Evolutionary conservation across 2,888 invertebrate species (phyloP).

Genomic region (Rhyacophila evoluta): DNA sequence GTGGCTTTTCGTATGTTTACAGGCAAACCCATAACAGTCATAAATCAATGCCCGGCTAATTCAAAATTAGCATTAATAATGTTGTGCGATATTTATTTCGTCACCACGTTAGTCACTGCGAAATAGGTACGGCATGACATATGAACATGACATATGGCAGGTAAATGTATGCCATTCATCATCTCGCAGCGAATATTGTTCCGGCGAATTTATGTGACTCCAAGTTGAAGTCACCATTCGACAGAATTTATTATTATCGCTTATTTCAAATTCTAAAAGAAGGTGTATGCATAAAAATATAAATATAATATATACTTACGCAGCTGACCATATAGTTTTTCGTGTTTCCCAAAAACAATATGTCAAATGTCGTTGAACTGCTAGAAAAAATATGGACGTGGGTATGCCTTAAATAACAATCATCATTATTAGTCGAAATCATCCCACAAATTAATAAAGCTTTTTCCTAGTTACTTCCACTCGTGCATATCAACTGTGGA

Average conservation of each 20-base stretch:
- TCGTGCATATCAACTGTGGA: no score
- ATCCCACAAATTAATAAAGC: no score
- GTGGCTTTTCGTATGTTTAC: no score
- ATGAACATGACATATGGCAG: slow-evolving; percentile 20
- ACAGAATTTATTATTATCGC: neutral
- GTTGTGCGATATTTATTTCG: no score
- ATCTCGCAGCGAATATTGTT: neutral
- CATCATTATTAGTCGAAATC: no score
- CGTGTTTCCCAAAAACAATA: neutral
- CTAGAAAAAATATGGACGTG: no score
- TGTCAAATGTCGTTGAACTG: neutral
- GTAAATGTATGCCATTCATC: slow-evolving; percentile 17
- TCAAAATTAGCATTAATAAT: no score
- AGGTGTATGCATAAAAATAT: neutral
- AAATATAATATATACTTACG: no score
- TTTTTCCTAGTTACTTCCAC: no score
- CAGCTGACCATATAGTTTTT: neutral
- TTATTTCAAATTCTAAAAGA: neutral
- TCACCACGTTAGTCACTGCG: neutral
- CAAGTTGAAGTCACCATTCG: neutral
- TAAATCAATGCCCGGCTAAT: no score
- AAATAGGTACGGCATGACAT: neutral
- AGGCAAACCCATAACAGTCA: no score
- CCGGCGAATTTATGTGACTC: neutral
- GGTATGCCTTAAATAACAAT: no score